Percentiles rank a stretch among this genome's conserved stretches.
Conservation (phyloP, 2,888 invertebrate genomes). For the Ischnus inquisitorius region DNA sequence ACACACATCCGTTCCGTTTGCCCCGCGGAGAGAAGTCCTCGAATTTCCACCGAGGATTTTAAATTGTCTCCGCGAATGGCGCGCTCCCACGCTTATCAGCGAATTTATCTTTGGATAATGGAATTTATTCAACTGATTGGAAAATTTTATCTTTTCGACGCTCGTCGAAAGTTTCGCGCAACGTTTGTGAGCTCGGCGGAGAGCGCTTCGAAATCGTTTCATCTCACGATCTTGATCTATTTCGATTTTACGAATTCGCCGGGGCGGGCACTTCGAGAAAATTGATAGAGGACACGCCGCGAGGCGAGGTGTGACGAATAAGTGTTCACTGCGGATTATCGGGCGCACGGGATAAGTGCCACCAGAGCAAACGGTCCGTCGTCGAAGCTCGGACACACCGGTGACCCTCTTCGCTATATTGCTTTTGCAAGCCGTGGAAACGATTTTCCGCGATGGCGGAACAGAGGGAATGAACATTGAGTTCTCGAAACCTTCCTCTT, state of each 20-base stretch:
- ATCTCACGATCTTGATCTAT: neutral
- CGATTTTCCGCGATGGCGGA: neutral
- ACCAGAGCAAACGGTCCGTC: conserved; percentile 10
- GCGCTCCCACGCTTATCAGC: neutral
- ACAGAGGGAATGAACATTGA: neutral
- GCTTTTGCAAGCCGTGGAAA: conserved; percentile 26
- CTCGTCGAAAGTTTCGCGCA: conserved; percentile 33
- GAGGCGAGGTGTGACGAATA: conserved; percentile 51
- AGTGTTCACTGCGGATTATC: conserved; percentile 58
- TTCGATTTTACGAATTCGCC: conserved; percentile 29
- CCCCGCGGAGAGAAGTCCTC: neutral
- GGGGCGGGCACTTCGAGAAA: conserved; percentile 31
- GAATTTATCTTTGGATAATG: conserved; percentile 55
- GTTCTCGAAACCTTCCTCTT: neutral
- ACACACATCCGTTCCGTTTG: too few species aligned
- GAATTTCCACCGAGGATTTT: neutral
- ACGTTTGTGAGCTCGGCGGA: conserved; percentile 26
- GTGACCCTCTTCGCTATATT: neutral
- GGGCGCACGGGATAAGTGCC: neutral
- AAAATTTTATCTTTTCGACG: neutral
- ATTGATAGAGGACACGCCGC: conserved; percentile 43
- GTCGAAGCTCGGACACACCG: conserved; percentile 24
- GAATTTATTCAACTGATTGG: conserved; percentile 63
- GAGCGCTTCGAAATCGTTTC: conserved; percentile 10
- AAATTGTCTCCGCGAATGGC: neutral